phyloP scores from a whole-genome alignment of 2,888 invertebrate species.

The Melanargia galathea region DNA sequence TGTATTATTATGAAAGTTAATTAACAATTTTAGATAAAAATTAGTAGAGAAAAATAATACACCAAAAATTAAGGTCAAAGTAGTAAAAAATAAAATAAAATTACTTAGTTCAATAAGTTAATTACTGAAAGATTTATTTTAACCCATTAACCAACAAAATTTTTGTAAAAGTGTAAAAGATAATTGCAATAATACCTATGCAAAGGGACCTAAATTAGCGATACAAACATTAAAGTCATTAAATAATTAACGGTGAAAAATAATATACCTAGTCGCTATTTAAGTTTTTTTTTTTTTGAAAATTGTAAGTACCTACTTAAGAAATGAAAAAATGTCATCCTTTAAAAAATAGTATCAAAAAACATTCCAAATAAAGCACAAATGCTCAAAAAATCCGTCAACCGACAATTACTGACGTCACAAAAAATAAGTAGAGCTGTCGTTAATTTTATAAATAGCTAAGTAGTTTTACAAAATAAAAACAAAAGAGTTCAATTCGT shows the following conservation, averaged over 20 bases:
- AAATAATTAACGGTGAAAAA: neutral
- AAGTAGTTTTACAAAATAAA: constrained; percentile 31
- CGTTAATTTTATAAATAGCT: constrained; percentile 9
- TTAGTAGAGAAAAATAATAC: neutral
- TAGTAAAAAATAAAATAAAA: neutral
- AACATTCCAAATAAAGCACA: neutral
- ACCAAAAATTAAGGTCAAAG: constrained; percentile 1
- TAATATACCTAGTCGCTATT: no score
- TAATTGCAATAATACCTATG: neutral
- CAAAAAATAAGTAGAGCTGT: neutral
- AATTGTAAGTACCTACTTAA: no score
- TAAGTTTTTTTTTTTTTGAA: no score
- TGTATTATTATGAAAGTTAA: neutral
- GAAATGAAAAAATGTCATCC: no score
- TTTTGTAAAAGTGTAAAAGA: neutral
- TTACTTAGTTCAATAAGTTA: neutral
- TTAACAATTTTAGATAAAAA: neutral
- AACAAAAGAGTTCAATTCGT: constrained; percentile 40
- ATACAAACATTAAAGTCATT: neutral
- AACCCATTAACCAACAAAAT: no score
- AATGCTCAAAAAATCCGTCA: neutral
- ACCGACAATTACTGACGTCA: neutral
- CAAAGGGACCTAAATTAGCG: neutral
- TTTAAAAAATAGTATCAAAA: neutral
- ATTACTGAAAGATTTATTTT: neutral